phyloP scores from a whole-genome alignment of 2,113 vertebrate species.

The Ciconia boyciana region DNA sequence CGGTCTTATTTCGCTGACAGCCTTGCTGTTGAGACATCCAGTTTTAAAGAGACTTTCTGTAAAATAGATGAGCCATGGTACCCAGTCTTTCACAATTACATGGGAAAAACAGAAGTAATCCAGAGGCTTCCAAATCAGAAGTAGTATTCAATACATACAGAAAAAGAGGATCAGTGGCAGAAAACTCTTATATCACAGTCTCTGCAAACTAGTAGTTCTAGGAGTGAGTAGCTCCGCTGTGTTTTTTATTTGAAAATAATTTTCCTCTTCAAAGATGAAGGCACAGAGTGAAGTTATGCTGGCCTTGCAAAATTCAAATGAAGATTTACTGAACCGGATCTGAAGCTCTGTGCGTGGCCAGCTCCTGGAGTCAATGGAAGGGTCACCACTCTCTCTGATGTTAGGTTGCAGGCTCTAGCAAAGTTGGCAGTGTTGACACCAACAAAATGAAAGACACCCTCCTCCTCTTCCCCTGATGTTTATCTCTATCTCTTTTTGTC shows the following conservation, averaged over 20 bases:
- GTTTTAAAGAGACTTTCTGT: not conserved
- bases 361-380: not conserved
- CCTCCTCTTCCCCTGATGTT: not conserved
- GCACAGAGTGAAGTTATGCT: not conserved
- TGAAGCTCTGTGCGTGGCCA: not conserved
- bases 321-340: not conserved
- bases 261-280: not conserved
- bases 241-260: not conserved
- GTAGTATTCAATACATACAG: not conserved
- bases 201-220: not conserved
- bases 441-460: not conserved
- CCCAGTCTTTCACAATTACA: not conserved
- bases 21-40: not conserved
- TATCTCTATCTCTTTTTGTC: not conserved
- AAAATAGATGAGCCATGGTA: not conserved
- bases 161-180: not conserved
- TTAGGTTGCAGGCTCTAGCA: not conserved
- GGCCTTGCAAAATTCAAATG: not conserved
- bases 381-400: not conserved
- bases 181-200: not conserved
- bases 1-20: not conserved
- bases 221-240: fast-evolving
- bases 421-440: not conserved
- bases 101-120: not conserved
- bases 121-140: not conserved